These are phyloP conservation scores for Sthenelais limicola DNA, from an alignment of 2,888 invertebrate genomes.

Conservation along the genomic window DNA sequence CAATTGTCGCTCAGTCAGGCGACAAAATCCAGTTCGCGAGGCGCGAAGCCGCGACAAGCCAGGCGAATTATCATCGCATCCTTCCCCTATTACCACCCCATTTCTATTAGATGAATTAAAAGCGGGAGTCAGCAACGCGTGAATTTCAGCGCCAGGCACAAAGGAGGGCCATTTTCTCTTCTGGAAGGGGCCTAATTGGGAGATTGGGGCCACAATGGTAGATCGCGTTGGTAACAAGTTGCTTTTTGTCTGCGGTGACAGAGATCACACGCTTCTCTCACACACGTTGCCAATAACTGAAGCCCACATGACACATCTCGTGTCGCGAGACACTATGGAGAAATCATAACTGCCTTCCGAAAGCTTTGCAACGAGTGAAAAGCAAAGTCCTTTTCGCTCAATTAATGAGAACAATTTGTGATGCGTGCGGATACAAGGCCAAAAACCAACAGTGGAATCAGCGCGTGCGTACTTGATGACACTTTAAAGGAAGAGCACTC, in stretches of 20 bases:
- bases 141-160: slow-evolving; percentile 12
- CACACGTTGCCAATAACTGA: slow-evolving; percentile 25
- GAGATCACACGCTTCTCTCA: slow-evolving; percentile 34
- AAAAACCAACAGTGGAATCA: slow-evolving; percentile 18
- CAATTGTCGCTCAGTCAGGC: too few relatives aligned
- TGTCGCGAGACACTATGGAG: not conserved
- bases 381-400: slow-evolving; percentile 2
- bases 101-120: slow-evolving; percentile 39
- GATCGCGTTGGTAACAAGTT: slow-evolving; percentile 12
- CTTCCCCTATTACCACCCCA: slow-evolving; percentile 27
- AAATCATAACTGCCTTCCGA: not conserved
- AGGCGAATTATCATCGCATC: not conserved
- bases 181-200: slow-evolving; percentile 18
- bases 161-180: slow-evolving; percentile 1
- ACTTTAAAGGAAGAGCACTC: slow-evolving; percentile 12
- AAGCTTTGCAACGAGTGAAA: too few relatives aligned
- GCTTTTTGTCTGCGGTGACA: slow-evolving; percentile 17
- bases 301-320: slow-evolving; percentile 35
- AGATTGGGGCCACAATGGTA: slow-evolving; percentile 12
- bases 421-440: slow-evolving; percentile 11
- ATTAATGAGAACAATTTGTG: slow-evolving; percentile 29
- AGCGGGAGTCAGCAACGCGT: slow-evolving; percentile 32
- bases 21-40: too few relatives aligned
- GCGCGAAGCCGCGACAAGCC: slow-evolving; percentile 23
- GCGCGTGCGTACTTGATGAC: slow-evolving; percentile 21